These are phyloP conservation scores for Tangara arthus DNA, from an alignment of 2,797 vertebrate genomes.

Conservation along the genomic window DNA sequence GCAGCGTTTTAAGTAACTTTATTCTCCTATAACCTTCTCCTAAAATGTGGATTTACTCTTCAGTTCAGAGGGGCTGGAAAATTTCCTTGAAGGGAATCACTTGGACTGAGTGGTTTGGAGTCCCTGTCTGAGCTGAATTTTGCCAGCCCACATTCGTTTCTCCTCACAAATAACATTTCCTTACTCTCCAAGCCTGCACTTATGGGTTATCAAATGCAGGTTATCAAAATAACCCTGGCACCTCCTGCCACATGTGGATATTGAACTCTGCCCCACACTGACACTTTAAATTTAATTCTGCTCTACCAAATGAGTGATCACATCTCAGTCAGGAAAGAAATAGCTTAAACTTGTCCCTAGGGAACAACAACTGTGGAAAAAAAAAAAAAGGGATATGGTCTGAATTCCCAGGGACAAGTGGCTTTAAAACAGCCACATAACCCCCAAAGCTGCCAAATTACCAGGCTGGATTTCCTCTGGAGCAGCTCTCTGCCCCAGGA, in stretches of 20 bases:
- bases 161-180: neutral
- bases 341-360: neutral
- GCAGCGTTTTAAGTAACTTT: neutral
- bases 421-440: neutral
- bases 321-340: neutral
- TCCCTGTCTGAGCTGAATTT: neutral
- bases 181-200: conserved; percentile 13
- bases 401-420: conserved; percentile 1
- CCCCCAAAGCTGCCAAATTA: neutral
- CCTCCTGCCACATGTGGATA: neutral
- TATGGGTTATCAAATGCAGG: neutral
- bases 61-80: neutral
- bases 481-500: conserved; percentile 45
- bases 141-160: neutral
- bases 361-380: neutral
- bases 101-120: neutral
- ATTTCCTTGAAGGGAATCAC: neutral
- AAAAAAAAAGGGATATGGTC: neutral
- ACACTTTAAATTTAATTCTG: neutral
- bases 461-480: conserved; percentile 42
- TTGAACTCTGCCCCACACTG: neutral
- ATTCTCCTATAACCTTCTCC: neutral
- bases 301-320: neutral
- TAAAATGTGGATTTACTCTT: neutral
- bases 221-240: conserved; percentile 15